Evolutionary conservation across 2,797 vertebrate genomes (phyloP).

Genomic region (Acipenser ruthenus): DNA sequence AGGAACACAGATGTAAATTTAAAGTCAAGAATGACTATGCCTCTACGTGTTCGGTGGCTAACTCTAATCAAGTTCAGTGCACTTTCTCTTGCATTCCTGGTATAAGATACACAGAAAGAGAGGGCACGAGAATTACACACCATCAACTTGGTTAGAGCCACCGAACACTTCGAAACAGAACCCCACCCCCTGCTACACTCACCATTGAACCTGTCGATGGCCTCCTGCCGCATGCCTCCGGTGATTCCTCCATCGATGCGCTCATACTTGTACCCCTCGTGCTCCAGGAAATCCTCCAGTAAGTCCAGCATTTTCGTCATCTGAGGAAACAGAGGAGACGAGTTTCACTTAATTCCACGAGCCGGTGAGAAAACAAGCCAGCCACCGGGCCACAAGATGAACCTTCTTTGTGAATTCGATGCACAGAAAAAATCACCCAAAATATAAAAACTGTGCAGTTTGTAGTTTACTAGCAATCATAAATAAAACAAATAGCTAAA

Average conservation of each 20-base stretch:
- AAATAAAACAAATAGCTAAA: too few relatives aligned
- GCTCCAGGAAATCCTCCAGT: slow-evolving; percentile 92
- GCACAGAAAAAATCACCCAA: not conserved
- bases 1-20: too few relatives aligned
- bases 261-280: slow-evolving; percentile 96
- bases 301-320: slow-evolving; percentile 99
- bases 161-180: too few relatives aligned
- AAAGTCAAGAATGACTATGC: too few relatives aligned
- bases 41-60: too few relatives aligned
- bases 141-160: too few relatives aligned
- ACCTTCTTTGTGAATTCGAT: not conserved
- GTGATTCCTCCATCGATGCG: slow-evolving; percentile 95
- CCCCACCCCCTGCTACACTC: slow-evolving; percentile 3
- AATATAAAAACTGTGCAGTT: too few relatives aligned
- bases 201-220: slow-evolving; percentile 96
- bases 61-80: too few relatives aligned
- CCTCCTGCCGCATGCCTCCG: slow-evolving; percentile 92
- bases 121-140: too few relatives aligned
- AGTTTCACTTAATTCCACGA: not conserved
- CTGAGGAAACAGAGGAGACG: slow-evolving; percentile 34
- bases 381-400: not conserved
- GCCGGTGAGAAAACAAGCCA: not conserved
- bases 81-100: too few relatives aligned
- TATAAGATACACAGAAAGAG: too few relatives aligned
- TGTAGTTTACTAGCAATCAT: too few relatives aligned